Evolutionary conservation across 2,113 vertebrate genomes (phyloP).

Genomic region (Platysternon megacephalum): DNA sequence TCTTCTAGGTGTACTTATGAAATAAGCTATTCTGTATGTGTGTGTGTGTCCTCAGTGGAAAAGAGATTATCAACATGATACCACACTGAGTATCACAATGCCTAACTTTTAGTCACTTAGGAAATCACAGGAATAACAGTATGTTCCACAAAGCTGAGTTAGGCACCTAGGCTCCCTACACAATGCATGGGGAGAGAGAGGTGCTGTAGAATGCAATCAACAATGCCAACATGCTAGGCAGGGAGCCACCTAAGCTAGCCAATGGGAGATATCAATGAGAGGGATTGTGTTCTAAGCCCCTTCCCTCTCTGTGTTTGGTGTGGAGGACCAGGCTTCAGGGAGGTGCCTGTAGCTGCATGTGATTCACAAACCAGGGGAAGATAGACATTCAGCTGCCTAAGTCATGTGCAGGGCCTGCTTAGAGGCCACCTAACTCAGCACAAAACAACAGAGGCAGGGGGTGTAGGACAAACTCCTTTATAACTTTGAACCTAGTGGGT

Average conservation of each 20-base stretch:
- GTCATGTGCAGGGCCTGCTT: background rate
- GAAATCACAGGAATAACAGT: background rate
- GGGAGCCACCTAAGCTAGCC: background rate
- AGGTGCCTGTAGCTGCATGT: background rate
- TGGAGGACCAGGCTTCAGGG: background rate
- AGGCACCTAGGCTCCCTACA: background rate
- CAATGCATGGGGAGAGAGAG: background rate
- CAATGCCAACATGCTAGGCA: background rate
- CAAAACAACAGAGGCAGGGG: background rate
- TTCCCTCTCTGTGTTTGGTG: background rate
- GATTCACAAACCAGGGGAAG: background rate
- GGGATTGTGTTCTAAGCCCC: background rate
- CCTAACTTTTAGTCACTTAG: background rate
- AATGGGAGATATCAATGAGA: background rate
- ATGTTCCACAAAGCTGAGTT: background rate
- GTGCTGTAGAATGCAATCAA: background rate
- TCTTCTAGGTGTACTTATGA: background rate
- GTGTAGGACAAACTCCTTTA: background rate
- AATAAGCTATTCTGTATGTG: background rate
- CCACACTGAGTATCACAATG: background rate
- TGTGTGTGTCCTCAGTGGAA: background rate
- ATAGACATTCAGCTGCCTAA: background rate
- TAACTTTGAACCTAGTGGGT: background rate
- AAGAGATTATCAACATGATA: constrained; percentile 2
- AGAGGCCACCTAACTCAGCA: background rate